Evolutionary conservation across 2,888 invertebrate species (phyloP).

Genomic region (Mythimna pallens): DNA sequence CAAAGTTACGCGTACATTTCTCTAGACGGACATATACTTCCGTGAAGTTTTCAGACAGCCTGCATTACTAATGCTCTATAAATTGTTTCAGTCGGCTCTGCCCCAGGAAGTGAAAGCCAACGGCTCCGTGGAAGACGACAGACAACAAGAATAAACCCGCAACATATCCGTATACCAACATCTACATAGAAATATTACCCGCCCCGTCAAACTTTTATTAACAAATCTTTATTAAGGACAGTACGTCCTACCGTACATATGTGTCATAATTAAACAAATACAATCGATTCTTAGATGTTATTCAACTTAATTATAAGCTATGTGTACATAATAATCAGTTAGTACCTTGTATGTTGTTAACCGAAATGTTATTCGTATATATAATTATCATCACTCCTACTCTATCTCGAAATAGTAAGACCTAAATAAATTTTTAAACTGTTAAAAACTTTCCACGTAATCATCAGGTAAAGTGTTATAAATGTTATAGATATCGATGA

Average conservation of each 20-base stretch:
- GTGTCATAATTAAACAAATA: slow-evolving; percentile 74
- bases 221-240: slow-evolving; percentile 61
- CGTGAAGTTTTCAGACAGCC: slow-evolving; percentile 23
- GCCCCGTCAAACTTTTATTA: slow-evolving; percentile 76
- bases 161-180: slow-evolving; percentile 71
- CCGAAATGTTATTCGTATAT: slow-evolving; percentile 63
- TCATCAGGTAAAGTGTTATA: slow-evolving; percentile 46
- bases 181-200: slow-evolving; percentile 73
- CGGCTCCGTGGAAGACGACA: slow-evolving; percentile 84
- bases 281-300: slow-evolving; percentile 83
- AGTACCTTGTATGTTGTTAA: slow-evolving; percentile 79
- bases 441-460: slow-evolving; percentile 27
- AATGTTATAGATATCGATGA: slow-evolving; percentile 64
- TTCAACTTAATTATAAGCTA: slow-evolving; percentile 80
- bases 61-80: slow-evolving; percentile 48
- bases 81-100: slow-evolving; percentile 81
- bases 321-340: slow-evolving; percentile 86
- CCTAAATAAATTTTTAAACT: slow-evolving; percentile 66
- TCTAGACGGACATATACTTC: slow-evolving; percentile 25
- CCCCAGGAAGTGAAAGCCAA: slow-evolving; percentile 87
- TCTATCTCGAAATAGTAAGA: slow-evolving; percentile 49
- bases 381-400: slow-evolving; percentile 41
- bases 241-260: slow-evolving; percentile 65
- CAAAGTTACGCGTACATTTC: slow-evolving; percentile 30
- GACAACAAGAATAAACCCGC: slow-evolving; percentile 83